phyloP scores from a whole-genome alignment of 1,140 invertebrate species.

The Aphidius gifuensis region DNA sequence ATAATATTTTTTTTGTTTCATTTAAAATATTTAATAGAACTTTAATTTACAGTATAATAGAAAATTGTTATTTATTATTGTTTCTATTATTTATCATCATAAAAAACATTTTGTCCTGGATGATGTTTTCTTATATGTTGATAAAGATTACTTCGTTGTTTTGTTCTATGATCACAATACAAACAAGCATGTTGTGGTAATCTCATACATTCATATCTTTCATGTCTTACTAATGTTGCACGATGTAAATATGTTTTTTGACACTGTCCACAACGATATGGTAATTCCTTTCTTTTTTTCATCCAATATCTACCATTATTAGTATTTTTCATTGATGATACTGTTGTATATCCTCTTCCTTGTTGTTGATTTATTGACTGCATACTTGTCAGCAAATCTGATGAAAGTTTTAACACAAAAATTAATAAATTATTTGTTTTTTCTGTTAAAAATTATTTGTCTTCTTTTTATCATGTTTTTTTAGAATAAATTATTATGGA shows the following conservation, averaged over 20 bases:
- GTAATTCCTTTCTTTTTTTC: constrained; percentile 40
- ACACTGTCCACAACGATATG: constrained; percentile 57
- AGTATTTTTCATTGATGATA: constrained; percentile 39
- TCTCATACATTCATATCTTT: constrained; percentile 60
- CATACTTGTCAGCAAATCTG: constrained; percentile 28
- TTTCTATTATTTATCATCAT: too few relatives aligned
- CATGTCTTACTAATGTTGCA: constrained; percentile 59
- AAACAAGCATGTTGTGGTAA: constrained; percentile 62
- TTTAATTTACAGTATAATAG: not conserved
- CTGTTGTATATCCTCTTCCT: constrained; percentile 29
- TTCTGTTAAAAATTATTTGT: too few relatives aligned
- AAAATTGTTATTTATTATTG: constrained; percentile 47
- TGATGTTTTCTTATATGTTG: constrained; percentile 54
- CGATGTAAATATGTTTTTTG: constrained; percentile 60
- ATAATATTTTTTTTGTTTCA: too few relatives aligned
- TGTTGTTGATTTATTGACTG: constrained; percentile 31
- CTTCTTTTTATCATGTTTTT: too few relatives aligned
- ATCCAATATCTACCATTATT: constrained; percentile 39
- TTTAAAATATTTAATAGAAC: too few relatives aligned
- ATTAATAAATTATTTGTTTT: not conserved
- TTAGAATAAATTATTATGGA: too few relatives aligned
- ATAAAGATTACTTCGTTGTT: constrained; percentile 57
- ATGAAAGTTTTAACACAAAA: constrained; percentile 21
- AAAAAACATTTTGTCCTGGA: constrained; percentile 47
- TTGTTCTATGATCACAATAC: constrained; percentile 55